Evolutionary conservation across 2,113 vertebrate species (phyloP).

Genomic region (Paradoxurus hermaphroditus): DNA sequence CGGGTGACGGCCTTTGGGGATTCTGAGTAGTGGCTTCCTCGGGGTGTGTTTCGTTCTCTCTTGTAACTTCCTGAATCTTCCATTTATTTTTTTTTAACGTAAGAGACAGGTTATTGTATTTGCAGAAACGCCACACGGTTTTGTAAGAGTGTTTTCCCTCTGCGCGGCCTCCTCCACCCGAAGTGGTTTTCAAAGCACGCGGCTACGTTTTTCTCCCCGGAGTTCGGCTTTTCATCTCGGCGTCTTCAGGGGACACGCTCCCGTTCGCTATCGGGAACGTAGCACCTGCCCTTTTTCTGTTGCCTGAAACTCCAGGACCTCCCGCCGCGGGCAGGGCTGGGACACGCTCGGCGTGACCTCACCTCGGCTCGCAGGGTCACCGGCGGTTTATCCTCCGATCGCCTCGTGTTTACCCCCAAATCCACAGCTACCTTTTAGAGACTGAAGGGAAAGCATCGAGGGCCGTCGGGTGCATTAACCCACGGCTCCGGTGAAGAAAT

Average conservation of each 20-base stretch:
- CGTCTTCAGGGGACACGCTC: constrained; percentile 65
- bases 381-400: not conserved
- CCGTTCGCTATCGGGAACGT: constrained; percentile 24
- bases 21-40: not conserved
- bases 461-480: not conserved
- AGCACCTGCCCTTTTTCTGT: constrained; percentile 60
- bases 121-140: not conserved
- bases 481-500: not conserved
- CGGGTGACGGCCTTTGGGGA: not conserved
- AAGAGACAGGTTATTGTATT: not conserved
- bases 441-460: not conserved
- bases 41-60: not conserved
- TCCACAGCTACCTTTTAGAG: constrained; percentile 25
- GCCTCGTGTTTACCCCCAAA: constrained; percentile 14
- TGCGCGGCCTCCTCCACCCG: constrained; percentile 57
- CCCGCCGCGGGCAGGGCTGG: not conserved
- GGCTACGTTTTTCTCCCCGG: constrained; percentile 47
- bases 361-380: not conserved
- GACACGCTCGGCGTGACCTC: not conserved
- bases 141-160: constrained; percentile 56
- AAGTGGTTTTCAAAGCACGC: constrained; percentile 64
- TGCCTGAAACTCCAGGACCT: constrained; percentile 63
- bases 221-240: constrained; percentile 50
- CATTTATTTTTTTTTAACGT: not conserved
- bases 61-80: not conserved